phyloP scores from a whole-genome alignment of 37 sponge, comb jelly and placozoan species.

The Eunapius fragilis region DNA sequence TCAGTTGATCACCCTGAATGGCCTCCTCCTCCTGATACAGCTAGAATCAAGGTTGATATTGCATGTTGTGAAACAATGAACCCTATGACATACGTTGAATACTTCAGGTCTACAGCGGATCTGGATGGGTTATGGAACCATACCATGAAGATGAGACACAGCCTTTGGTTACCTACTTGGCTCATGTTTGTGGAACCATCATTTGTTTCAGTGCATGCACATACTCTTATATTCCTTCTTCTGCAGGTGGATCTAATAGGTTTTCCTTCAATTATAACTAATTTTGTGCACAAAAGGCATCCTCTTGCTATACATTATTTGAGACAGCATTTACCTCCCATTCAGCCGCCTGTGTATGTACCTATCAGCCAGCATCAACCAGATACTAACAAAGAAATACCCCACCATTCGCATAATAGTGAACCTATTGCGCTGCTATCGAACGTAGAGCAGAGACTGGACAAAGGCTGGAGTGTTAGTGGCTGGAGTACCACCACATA shows the following conservation, averaged over 20 bases:
- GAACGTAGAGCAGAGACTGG: neutral
- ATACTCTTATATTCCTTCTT: neutral
- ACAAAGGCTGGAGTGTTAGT: neutral
- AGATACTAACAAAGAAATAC: neutral
- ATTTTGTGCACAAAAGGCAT: conserved; percentile 16
- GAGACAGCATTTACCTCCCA: neutral
- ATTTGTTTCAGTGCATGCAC: neutral
- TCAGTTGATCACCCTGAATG: conserved; percentile 50
- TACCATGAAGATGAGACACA: conserved; percentile 24
- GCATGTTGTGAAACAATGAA: neutral
- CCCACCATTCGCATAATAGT: neutral
- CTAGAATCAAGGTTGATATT: conserved; percentile 41
- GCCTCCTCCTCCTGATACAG: conserved; percentile 17
- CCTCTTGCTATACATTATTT: conserved; percentile 20
- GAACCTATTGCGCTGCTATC: neutral
- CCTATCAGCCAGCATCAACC: neutral
- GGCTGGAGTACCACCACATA: neutral
- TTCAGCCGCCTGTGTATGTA: neutral
- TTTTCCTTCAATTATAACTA: conserved; percentile 19
- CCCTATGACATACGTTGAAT: neutral
- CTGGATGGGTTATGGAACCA: conserved; percentile 73
- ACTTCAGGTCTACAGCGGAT: conserved; percentile 45
- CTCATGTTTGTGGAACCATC: conserved; percentile 26
- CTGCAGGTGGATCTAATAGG: conserved; percentile 31
- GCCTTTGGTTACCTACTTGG: conserved; percentile 53